Base-by-base conservation (phyloP, 2,888 invertebrate genomes). In the Eupeodes latifasciatus region DNA sequence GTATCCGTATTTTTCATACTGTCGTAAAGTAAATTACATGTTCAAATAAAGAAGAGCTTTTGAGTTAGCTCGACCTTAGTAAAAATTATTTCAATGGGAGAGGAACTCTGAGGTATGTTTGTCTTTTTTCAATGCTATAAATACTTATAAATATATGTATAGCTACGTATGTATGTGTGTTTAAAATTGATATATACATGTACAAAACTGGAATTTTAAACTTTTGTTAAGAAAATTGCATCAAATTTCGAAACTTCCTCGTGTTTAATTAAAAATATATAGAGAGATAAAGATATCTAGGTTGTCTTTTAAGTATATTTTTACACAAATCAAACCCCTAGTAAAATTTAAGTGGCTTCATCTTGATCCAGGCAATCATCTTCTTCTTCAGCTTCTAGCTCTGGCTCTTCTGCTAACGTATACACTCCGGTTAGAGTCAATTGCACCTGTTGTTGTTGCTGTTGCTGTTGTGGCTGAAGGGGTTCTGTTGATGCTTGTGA, bases 381-480 rank as follows among this genome's bases (percentile, higher is more conserved):
- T 66, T 91, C 94, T 61, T 94, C 94, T 91, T 94, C 94, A 55
- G 94, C 93, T 90, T 95, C 95, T 66, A 94, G 92, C 91, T 95
- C 95, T 55, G 95, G 95, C 90, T 95, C 95, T 91, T 95, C 95
- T 49, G 94, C 94, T 49, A 95, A 91, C 5, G 95, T 95, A 85
- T 95, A 95, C 3, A 95, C 95, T 5, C 95, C 95, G 9, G 94
- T 95, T 75, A 94, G 91, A 34, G 93, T 93, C 47, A 91, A 90
- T 82, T 90, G 90, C 10, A 90, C 90, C 53, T 53, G 36, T 69
- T 69, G 67, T 51, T 67, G 67, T n/a, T 67, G 76, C 51, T 75
- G 84, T 19, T 81, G 84, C 51, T 75, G 84, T 19, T 81, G 84
- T 44, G 84, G 78, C 59, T 77, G 79, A 57, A 82, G 36, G 67